Conservation (phyloP, 2,888 invertebrate species). For the Nomada ruficornis region DNA sequence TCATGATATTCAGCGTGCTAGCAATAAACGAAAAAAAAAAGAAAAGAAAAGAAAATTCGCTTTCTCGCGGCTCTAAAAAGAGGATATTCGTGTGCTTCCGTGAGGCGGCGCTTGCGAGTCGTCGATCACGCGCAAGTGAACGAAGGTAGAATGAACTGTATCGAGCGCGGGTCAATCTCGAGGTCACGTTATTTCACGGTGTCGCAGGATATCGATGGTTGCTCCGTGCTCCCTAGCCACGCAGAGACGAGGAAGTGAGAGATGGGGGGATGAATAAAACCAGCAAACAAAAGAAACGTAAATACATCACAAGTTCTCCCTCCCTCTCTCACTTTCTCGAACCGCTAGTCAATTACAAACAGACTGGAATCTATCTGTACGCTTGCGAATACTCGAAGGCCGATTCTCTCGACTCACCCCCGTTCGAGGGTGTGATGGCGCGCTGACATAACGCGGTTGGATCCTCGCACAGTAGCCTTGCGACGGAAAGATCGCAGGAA, state of each 20-base stretch:
- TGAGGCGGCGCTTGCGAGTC: conserved; percentile 37
- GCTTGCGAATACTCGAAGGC: conserved; percentile 53
- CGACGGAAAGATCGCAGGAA: conserved; percentile 18
- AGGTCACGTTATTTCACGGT: conserved; percentile 18
- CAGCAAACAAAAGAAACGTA: background rate
- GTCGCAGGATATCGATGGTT: background rate
- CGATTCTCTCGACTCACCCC: conserved; percentile 53
- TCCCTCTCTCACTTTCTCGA: conserved; percentile 26
- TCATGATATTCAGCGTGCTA: conserved; percentile 63
- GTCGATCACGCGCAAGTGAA: conserved; percentile 29
- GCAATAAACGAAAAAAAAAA: conserved; percentile 58
- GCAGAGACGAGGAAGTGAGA: background rate
- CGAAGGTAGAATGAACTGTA: background rate
- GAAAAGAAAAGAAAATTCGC: conserved; percentile 46
- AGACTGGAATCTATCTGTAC: conserved; percentile 73
- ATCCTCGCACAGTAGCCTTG: conserved; percentile 16
- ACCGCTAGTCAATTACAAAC: conserved; percentile 83
- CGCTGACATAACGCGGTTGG: conserved; percentile 32
- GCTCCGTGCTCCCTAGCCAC: conserved; percentile 10
- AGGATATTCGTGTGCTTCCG: conserved; percentile 65
- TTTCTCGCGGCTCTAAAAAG: conserved; percentile 51
- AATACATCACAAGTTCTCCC: background rate
- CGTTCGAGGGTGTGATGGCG: conserved; percentile 47
- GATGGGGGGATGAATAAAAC: background rate
- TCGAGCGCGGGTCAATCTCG: background rate